These are phyloP conservation scores for Pterostichus madidus DNA, from an alignment of 2,888 invertebrate species.

Conservation along the genomic window DNA sequence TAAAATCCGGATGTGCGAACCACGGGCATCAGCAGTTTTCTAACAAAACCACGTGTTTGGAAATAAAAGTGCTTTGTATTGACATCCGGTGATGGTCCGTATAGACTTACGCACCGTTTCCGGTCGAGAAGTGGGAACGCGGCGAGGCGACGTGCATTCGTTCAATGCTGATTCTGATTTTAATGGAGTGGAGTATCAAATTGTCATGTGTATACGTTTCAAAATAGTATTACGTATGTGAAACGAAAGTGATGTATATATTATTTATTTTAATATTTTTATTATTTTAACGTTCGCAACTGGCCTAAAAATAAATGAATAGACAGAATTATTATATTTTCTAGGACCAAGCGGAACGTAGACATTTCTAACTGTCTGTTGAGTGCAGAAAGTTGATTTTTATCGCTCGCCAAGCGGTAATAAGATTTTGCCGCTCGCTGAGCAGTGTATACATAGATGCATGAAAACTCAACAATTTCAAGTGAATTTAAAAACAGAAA, in stretches of 20 bases:
- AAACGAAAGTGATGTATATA: background rate
- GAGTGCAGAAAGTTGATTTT: no score
- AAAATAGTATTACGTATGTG: background rate
- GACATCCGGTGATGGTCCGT: slow-evolving; percentile 59
- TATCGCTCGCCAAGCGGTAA: no score
- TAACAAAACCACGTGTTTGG: slow-evolving; percentile 57
- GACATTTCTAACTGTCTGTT: no score
- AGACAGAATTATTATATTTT: no score
- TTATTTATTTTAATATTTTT: no score
- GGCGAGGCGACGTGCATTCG: background rate
- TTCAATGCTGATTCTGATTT: slow-evolving; percentile 34
- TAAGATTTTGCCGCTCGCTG: no score
- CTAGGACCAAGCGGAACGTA: no score
- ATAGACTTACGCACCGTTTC: slow-evolving; percentile 63
- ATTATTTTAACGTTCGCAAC: no score
- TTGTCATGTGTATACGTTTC: background rate
- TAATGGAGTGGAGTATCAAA: slow-evolving; percentile 22
- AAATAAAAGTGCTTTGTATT: slow-evolving; percentile 62
- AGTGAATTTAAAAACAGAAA: no score
- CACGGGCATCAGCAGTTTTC: slow-evolving; percentile 57
- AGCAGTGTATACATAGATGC: no score
- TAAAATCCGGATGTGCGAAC: slow-evolving; percentile 57
- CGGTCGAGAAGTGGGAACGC: slow-evolving; percentile 17
- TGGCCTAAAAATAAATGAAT: no score
- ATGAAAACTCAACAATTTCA: no score